Conservation (phyloP, 1,140 invertebrate species). For the Formica exsecta region DNA sequence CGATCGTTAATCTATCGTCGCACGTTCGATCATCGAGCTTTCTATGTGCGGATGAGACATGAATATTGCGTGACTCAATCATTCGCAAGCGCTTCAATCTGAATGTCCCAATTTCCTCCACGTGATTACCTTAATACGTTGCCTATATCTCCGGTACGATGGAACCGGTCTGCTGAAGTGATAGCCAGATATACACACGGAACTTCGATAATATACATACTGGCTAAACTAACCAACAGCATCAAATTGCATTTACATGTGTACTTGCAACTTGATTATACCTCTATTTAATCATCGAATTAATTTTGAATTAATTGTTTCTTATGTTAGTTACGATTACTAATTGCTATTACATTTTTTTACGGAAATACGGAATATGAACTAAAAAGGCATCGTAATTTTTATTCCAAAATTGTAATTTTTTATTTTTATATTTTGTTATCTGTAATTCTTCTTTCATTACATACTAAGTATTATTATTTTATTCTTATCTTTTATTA, state of each 20-base stretch:
- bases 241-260: constrained; percentile 41
- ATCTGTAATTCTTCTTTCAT: not conserved
- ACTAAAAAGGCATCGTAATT: not conserved
- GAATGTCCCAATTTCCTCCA: constrained; percentile 71
- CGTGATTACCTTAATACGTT: constrained; percentile 68
- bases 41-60: constrained; percentile 44
- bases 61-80: constrained; percentile 72
- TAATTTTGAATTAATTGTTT: constrained; percentile 35
- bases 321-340: not conserved
- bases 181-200: constrained; percentile 45
- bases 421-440: not conserved
- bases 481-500: not conserved
- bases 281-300: constrained; percentile 12
- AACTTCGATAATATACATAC: constrained; percentile 44
- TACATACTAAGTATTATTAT: not conserved
- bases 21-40: constrained; percentile 46
- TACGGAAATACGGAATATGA: not conserved
- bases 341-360: not conserved
- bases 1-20: constrained; percentile 47
- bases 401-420: not conserved
- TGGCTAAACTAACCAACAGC: constrained; percentile 45
- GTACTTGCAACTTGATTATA: constrained; percentile 26
- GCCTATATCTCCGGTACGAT: constrained; percentile 62
- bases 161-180: constrained; percentile 53
- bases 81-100: constrained; percentile 65